phyloP scores from a whole-genome alignment of 2,888 invertebrate genomes.

The Dasypolia templi region DNA sequence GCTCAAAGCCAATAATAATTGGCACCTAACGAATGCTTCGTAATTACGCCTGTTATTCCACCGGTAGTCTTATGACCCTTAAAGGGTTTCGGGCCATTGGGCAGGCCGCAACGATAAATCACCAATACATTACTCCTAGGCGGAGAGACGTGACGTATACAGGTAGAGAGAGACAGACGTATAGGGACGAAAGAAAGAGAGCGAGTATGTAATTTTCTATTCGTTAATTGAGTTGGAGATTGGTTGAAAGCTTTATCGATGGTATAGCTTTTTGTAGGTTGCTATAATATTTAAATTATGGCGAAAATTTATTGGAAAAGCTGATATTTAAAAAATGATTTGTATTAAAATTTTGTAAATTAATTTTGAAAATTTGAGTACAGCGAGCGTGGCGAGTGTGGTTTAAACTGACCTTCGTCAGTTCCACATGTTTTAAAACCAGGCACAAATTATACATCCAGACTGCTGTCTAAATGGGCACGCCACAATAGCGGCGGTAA shows the following conservation, averaged over 20 bases:
- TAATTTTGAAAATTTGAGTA: background rate
- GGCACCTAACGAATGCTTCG: constrained; percentile 36
- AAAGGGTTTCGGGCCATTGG: constrained; percentile 77
- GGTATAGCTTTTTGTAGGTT: constrained; percentile 18
- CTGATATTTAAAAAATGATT: background rate
- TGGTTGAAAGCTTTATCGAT: constrained; percentile 50
- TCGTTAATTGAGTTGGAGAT: constrained; percentile 61
- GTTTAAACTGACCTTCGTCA: background rate
- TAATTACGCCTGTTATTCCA: constrained; percentile 59
- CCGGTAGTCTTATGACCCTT: constrained; percentile 61
- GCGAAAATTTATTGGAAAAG: background rate
- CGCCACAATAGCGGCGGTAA: too few relatives aligned
- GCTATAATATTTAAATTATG: constrained; percentile 12
- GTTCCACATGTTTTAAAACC: background rate
- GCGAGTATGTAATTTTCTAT: constrained; percentile 46
- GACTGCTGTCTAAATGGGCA: too few relatives aligned
- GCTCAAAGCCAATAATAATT: constrained; percentile 34
- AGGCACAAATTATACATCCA: background rate
- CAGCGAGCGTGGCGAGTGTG: too few relatives aligned
- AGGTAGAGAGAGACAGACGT: constrained; percentile 50
- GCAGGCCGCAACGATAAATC: constrained; percentile 79
- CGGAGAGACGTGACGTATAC: constrained; percentile 53
- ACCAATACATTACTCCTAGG: constrained; percentile 76
- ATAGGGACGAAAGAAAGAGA: constrained; percentile 38
- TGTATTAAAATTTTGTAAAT: background rate